Evolutionary conservation across 2,797 vertebrate genomes (phyloP).

Genomic region (Emys orbicularis): DNA sequence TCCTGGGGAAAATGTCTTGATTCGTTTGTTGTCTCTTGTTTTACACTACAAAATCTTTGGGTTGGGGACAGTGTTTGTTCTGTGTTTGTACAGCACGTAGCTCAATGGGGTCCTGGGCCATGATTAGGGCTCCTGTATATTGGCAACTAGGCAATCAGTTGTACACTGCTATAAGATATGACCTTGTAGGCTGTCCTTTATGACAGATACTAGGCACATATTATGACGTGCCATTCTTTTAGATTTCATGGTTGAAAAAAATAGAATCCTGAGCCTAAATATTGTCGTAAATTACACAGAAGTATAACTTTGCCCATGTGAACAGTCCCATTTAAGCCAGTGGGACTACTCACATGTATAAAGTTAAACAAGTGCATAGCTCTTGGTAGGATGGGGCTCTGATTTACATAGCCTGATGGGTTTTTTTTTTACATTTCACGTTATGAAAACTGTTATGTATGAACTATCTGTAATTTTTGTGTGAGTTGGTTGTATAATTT

Average conservation of each 20-base stretch:
- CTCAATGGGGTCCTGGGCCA: neutral
- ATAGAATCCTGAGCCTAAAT: neutral
- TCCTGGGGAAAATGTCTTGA: neutral
- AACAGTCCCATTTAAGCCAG: neutral
- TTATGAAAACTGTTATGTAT: neutral
- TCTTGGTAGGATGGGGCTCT: neutral
- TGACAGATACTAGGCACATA: rapidly evolving
- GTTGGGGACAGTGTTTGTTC: neutral
- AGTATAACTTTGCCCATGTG: neutral
- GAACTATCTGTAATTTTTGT: neutral
- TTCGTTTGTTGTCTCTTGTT: neutral
- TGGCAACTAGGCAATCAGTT: neutral
- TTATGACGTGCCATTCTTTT: rapidly evolving
- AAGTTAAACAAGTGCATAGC: neutral
- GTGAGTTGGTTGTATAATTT: neutral
- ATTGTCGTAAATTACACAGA: neutral
- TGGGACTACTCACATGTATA: rapidly evolving
- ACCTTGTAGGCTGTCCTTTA: neutral
- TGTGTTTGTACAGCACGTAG: neutral
- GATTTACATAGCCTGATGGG: neutral
- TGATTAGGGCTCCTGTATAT: neutral
- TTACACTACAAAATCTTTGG: neutral
- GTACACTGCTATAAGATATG: neutral
- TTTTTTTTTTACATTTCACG: neutral
- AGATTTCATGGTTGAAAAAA: neutral